A percentile compares a stretch with the other conserved stretches of the same genome.
These are phyloP conservation scores for Alloplasta piceator DNA, from an alignment of 2,888 invertebrate species.

Conservation along the genomic window DNA sequence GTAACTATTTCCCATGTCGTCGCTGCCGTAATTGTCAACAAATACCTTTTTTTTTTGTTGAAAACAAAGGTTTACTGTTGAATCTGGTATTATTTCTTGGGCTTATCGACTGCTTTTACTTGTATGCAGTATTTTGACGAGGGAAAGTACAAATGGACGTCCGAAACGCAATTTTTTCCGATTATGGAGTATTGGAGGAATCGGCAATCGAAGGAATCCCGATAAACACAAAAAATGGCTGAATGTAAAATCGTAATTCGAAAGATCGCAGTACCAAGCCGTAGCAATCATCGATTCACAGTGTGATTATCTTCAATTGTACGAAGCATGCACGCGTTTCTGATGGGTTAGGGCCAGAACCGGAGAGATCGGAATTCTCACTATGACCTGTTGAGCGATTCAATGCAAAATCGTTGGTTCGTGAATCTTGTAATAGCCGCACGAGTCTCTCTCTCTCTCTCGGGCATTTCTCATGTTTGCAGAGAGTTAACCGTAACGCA, in stretches of 20 bases:
- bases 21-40: too few species aligned
- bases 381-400: constrained; percentile 50
- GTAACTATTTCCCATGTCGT: too few species aligned
- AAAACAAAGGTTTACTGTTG: too few species aligned
- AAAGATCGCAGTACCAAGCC: constrained; percentile 22
- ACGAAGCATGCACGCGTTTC: constrained; percentile 7
- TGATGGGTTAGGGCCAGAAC: constrained; percentile 1
- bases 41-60: too few species aligned
- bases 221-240: too few species aligned
- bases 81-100: too few species aligned
- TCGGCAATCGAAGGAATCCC: neutral
- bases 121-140: too few species aligned
- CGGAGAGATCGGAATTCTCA: constrained; percentile 42
- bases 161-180: too few species aligned
- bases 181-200: too few species aligned
- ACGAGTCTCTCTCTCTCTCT: constrained; percentile 23
- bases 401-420: constrained; percentile 42
- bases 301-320: constrained; percentile 46
- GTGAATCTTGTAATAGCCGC: neutral
- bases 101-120: too few species aligned
- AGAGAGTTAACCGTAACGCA: constrained; percentile 54
- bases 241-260: constrained; percentile 4
- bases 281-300: constrained; percentile 38
- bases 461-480: constrained; percentile 55
- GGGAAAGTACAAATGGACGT: too few species aligned